Evolutionary conservation across 2,888 invertebrate genomes (phyloP), one percentile per base, ranked within the genome.

Genomic region (Noctua comes): DNA sequence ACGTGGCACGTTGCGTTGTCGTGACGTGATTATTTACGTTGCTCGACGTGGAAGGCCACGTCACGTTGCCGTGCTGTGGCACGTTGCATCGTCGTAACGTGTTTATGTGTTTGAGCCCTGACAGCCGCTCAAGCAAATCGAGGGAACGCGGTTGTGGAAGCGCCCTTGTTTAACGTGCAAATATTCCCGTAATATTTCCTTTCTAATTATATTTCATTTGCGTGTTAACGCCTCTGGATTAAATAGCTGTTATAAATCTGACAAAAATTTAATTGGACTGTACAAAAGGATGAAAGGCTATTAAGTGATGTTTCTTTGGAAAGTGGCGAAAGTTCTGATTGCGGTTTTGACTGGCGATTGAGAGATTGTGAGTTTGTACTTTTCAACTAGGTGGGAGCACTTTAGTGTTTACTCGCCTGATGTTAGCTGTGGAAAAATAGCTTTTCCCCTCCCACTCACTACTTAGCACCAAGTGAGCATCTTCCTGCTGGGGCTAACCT

Each of bases 161-260:
- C 31, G 1, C 59, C 77, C 48, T 84, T 77, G 70, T 24, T 46
- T 68, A 31, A 69, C 81, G 81, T 83, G 79, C n/a, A 83, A 85
- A 88, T 83, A 81, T 87, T 79, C 72, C 69, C 72, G 73, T 80
- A 76, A 86, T 73, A 66, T 27, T 75, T 68, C 70, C 48, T 40
- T 76, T 59, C 79, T 84, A 87, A 84, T 84, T 88, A 87, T 84
- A 84, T 88, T 87, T 85, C 79, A 87, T 87, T 84, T 71, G 82
- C 68, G 77, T 79, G 77, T 87, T 81, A 87, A 78, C 66, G 75
- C 66, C 46, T 40, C 36, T 24, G 66, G 68, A 84, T 88, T 79
- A 84, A 88, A 82, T 76, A 72, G 62, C 79, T 73, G 75, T 78
- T 87, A 72, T 79, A 84, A 87, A 80, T 87, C 85, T 87, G 76